These are phyloP conservation scores for Trinectes maculatus DNA, from an alignment of 2,113 vertebrate genomes.

Conservation along the genomic window DNA sequence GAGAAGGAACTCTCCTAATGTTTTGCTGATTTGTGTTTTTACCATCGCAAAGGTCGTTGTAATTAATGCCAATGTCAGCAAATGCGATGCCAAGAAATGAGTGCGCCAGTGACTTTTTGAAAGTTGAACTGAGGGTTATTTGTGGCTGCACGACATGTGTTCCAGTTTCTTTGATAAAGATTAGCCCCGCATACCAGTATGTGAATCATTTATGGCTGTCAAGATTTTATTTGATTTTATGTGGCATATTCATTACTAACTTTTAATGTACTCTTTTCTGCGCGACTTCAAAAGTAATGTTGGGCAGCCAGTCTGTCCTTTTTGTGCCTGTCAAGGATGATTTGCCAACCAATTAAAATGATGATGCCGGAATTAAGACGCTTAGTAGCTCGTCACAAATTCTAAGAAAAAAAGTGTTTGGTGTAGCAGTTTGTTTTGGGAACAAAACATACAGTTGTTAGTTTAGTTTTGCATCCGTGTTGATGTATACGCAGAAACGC, in stretches of 20 bases:
- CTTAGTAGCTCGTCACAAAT: slow-evolving; percentile 13
- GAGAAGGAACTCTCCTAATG: slow-evolving; percentile 65
- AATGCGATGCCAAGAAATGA: slow-evolving; percentile 52
- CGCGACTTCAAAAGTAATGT: slow-evolving; percentile 19
- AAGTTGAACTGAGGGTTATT: slow-evolving; percentile 69
- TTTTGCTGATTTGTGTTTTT: slow-evolving; percentile 79
- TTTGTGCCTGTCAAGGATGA: slow-evolving; percentile 26
- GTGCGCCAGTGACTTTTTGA: slow-evolving; percentile 61
- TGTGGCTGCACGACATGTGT: slow-evolving; percentile 41
- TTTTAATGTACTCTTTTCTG: slow-evolving; percentile 32
- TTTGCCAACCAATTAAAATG: slow-evolving; percentile 36
- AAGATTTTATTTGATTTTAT: slow-evolving; percentile 26
- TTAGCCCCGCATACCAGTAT: slow-evolving; percentile 42
- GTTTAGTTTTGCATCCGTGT: background rate
- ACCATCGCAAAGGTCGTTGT: slow-evolving; percentile 73
- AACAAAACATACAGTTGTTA: slow-evolving; percentile 1
- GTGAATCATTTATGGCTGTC: slow-evolving; percentile 40
- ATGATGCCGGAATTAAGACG: slow-evolving; percentile 11
- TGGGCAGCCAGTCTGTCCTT: slow-evolving; percentile 13
- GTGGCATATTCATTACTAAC: slow-evolving; percentile 37
- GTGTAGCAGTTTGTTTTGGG: background rate
- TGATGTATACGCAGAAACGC: background rate
- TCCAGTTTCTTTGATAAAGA: slow-evolving; percentile 51
- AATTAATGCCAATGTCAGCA: slow-evolving; percentile 80
- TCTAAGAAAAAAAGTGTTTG: slow-evolving; percentile 1